Conservation (phyloP, 2,113 vertebrate genomes). For the Cynoglossus semilaevis region DNA sequence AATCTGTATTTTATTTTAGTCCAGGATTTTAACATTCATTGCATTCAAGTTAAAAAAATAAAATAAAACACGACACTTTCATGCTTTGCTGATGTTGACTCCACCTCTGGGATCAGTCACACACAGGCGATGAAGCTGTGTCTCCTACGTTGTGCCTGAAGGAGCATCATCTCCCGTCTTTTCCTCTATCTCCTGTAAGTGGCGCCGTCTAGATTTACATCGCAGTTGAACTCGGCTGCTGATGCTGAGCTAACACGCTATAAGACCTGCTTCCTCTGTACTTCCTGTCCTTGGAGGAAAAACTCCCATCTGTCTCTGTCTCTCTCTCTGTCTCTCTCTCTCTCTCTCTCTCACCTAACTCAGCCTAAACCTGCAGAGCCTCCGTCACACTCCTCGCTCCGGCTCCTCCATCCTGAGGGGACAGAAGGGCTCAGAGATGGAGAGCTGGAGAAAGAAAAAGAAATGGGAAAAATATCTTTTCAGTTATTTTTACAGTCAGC, state of each 20-base stretch:
- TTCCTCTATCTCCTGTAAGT: neutral
- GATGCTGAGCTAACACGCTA: constrained; percentile 6
- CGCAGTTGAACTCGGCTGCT: neutral
- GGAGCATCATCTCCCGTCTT: constrained; percentile 18
- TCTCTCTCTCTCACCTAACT: neutral
- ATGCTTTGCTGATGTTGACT: constrained; percentile 6
- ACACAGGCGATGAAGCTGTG: neutral
- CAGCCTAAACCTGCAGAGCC: neutral
- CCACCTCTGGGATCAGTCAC: constrained; percentile 25
- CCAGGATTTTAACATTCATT: too few species aligned
- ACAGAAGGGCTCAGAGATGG: neutral
- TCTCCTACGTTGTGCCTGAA: constrained; percentile 1
- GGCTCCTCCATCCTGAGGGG: constrained; percentile 23
- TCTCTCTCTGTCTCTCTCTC: too few species aligned
- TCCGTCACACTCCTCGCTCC: constrained; percentile 6
- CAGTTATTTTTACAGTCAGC: neutral
- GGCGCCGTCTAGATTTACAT: neutral
- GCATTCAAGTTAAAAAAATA: too few species aligned
- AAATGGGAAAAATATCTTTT: neutral
- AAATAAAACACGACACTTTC: neutral
- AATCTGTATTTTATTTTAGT: too few species aligned
- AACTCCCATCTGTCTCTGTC: constrained; percentile 8
- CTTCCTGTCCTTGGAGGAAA: constrained; percentile 10
- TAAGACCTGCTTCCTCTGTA: neutral
- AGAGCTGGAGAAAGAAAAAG: neutral